Percentiles rank a stretch among this genome's conserved stretches.
phyloP scores from a whole-genome alignment of 2,888 invertebrate genomes.

The Aphidius colemani region DNA sequence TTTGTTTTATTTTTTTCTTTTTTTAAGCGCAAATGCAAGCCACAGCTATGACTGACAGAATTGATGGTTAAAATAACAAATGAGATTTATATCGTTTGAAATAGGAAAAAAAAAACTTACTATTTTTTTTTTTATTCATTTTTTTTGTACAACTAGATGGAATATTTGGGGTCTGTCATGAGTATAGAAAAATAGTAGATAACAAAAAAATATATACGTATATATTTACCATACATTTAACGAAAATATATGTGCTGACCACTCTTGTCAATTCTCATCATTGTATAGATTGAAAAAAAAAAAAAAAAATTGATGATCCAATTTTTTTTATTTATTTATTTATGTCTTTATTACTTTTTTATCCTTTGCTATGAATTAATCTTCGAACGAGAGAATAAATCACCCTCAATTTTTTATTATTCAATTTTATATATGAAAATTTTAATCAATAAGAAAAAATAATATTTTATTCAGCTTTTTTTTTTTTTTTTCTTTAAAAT shows the following conservation, averaged over 20 bases:
- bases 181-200: not conserved
- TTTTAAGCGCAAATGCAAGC: too few species aligned
- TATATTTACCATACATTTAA: not conserved
- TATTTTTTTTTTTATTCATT: too few species aligned
- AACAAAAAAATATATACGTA: not conserved
- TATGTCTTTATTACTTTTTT: constrained; percentile 2
- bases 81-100: constrained; percentile 2
- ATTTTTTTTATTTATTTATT: not conserved
- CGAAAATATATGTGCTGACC: not conserved
- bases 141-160: not conserved
- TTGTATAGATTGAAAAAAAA: not conserved
- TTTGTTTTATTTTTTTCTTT: too few species aligned
- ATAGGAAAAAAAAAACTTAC: not conserved
- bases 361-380: not conserved
- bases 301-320: constrained; percentile 1
- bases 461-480: too few species aligned
- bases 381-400: too few species aligned
- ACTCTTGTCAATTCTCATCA: not conserved
- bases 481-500: too few species aligned
- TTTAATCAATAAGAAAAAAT: too few species aligned
- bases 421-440: too few species aligned
- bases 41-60: not conserved
- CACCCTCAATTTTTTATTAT: too few species aligned
- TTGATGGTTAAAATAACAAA: constrained; percentile 8
- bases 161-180: constrained; percentile 5